Percentiles rank a stretch among this genome's conserved stretches.
Conservation (phyloP, 2,888 invertebrate species). For the Epistrophella euchroma region DNA sequence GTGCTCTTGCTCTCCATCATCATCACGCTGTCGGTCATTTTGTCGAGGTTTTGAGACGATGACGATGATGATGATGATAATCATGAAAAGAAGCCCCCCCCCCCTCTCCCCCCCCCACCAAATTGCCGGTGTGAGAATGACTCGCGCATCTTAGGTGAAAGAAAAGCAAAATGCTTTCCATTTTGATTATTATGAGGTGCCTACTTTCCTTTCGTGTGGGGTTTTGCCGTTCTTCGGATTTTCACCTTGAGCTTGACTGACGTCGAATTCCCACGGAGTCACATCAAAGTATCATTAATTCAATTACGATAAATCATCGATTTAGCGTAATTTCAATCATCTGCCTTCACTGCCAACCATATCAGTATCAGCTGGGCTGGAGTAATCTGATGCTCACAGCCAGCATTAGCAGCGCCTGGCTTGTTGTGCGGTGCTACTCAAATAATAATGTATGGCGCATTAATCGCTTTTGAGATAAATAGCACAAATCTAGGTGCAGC, state of each 20-base stretch:
- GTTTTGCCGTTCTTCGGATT: constrained; percentile 60
- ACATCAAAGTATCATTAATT: constrained; percentile 72
- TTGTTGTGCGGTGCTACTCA: constrained; percentile 13
- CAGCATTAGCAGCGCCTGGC: neutral
- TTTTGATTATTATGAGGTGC: constrained; percentile 42
- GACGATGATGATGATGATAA: neutral
- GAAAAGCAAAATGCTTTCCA: constrained; percentile 62
- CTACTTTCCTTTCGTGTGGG: constrained; percentile 69
- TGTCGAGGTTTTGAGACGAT: constrained; percentile 5
- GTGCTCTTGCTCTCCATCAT: constrained; percentile 47
- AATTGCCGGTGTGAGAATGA: neutral
- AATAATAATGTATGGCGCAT: constrained; percentile 25
- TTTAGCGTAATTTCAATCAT: constrained; percentile 64
- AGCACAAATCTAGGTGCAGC: constrained; percentile 52
- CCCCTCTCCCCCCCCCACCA: no score
- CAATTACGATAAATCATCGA: constrained; percentile 75
- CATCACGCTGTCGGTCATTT: constrained; percentile 44
- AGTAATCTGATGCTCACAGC: neutral
- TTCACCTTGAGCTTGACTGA: constrained; percentile 75
- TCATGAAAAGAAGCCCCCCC: neutral
- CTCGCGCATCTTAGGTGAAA: constrained; percentile 41
- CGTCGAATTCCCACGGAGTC: constrained; percentile 72
- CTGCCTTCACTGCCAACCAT: neutral
- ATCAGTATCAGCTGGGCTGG: no score
- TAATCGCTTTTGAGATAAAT: constrained; percentile 38